Conservation (phyloP, 1,140 invertebrate genomes). For the Cydia pomonella region DNA sequence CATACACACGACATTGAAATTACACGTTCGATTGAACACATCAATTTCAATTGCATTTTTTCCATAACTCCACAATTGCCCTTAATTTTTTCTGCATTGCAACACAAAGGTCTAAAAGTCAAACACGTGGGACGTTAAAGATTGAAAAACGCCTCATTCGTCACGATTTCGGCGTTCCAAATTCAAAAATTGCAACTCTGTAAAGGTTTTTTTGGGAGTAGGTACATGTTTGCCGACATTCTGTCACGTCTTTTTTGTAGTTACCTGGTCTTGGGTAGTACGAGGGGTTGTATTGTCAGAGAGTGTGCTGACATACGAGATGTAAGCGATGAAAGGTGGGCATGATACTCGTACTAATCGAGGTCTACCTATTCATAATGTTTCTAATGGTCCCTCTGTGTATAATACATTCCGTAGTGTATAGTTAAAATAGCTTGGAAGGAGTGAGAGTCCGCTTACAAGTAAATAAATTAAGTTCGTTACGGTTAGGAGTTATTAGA, state of each 20-base stretch:
- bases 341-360: constrained; percentile 38
- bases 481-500: too few relatives aligned
- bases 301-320: constrained; percentile 64
- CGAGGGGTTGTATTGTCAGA: constrained; percentile 59
- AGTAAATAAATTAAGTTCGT: too few relatives aligned
- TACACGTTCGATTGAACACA: constrained; percentile 45
- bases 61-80: constrained; percentile 67
- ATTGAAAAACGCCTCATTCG: constrained; percentile 56
- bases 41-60: constrained; percentile 62
- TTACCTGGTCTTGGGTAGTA: constrained; percentile 70
- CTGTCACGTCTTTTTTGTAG: constrained; percentile 73
- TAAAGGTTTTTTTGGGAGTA: constrained; percentile 53
- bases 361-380: constrained; percentile 19
- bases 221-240: constrained; percentile 78
- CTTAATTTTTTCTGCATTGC: constrained; percentile 66
- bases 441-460: too few relatives aligned
- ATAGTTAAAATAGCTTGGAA: not conserved
- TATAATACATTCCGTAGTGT: not conserved
- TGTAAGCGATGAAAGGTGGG: constrained; percentile 40
- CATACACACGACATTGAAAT: constrained; percentile 50
- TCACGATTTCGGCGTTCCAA: constrained; percentile 48
- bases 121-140: constrained; percentile 67
- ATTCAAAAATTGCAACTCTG: constrained; percentile 60
- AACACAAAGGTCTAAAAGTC: constrained; percentile 57
- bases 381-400: constrained; percentile 17